These are phyloP conservation scores for Stomorhina lunata DNA, from an alignment of 2,888 invertebrate species.

Conservation along the genomic window DNA sequence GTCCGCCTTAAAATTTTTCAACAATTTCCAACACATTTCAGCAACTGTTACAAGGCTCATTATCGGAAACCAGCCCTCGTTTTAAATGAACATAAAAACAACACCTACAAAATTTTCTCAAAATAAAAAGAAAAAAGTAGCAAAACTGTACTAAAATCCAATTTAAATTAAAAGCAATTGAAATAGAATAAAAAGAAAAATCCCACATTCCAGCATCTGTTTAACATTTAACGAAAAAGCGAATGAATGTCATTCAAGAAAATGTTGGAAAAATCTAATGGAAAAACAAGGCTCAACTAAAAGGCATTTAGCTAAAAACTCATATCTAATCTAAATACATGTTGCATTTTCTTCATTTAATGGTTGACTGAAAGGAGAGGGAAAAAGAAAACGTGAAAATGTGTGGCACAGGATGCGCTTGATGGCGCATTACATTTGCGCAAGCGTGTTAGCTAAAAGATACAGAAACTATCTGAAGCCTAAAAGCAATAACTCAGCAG, in stretches of 20 bases:
- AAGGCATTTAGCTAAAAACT: slow-evolving; percentile 1
- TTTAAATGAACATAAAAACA: slow-evolving; percentile 34
- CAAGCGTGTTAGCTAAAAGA: slow-evolving; percentile 13
- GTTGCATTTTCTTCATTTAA: slow-evolving; percentile 34
- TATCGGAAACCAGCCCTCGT: slow-evolving; percentile 47
- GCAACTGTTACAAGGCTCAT: slow-evolving; percentile 63
- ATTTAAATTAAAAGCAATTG: slow-evolving; percentile 33
- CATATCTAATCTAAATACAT: slow-evolving; percentile 57
- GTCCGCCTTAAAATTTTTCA: not conserved
- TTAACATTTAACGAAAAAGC: slow-evolving; percentile 34
- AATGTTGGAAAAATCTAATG: slow-evolving; percentile 11
- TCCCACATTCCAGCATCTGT: slow-evolving; percentile 58
- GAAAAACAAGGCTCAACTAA: not conserved
- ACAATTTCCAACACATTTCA: slow-evolving; percentile 54
- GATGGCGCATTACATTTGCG: slow-evolving; percentile 60
- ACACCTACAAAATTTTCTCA: slow-evolving; percentile 44
- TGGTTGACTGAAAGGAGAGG: not conserved
- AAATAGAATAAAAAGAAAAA: not conserved
- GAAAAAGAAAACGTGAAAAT: not conserved
- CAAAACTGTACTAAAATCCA: slow-evolving; percentile 51
- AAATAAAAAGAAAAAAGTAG: slow-evolving; percentile 1
- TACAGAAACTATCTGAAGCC: not conserved
- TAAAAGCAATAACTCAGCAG: slow-evolving; percentile 62
- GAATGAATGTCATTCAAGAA: slow-evolving; percentile 26
- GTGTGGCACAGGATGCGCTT: slow-evolving; percentile 55